Conservation (phyloP, 2,113 vertebrate species). For the Spheniscus mendiculus region DNA sequence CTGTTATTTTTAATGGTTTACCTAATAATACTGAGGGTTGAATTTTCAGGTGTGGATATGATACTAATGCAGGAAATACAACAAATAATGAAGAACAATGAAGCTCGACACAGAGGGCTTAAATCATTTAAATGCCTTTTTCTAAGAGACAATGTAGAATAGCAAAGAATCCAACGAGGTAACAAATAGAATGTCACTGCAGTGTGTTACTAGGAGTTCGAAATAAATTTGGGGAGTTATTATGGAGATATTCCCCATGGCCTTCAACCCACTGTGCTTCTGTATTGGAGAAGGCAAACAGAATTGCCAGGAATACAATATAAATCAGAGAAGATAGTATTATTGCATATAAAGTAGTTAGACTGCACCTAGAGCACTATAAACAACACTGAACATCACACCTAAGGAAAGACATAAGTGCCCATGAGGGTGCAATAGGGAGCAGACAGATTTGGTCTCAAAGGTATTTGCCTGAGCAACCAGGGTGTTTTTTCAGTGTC, state of each 20-base stretch:
- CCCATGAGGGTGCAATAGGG: slow-evolving; percentile 26
- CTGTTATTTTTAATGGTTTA: slow-evolving; percentile 38
- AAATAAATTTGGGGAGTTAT: slow-evolving; percentile 67
- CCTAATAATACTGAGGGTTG: slow-evolving; percentile 14
- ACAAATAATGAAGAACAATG: slow-evolving; percentile 8
- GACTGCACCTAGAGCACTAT: slow-evolving; percentile 49
- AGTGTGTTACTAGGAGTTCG: neutral
- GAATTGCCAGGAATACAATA: slow-evolving; percentile 43
- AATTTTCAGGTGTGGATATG: slow-evolving; percentile 47
- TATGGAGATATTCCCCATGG: slow-evolving; percentile 43
- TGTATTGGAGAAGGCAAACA: slow-evolving; percentile 34
- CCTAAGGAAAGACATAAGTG: slow-evolving; percentile 64
- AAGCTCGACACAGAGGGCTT: neutral
- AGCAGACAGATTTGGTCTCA: slow-evolving; percentile 6
- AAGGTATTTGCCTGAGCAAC: slow-evolving; percentile 23
- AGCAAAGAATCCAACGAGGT: slow-evolving; percentile 23
- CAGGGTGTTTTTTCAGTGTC: neutral
- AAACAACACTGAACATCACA: slow-evolving; percentile 56
- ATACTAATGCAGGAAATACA: slow-evolving; percentile 37
- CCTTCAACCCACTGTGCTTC: slow-evolving; percentile 31
- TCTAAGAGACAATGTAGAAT: slow-evolving; percentile 37
- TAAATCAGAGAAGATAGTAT: slow-evolving; percentile 65
- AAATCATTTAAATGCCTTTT: slow-evolving; percentile 59
- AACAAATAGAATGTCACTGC: slow-evolving; percentile 43
- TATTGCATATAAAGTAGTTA: slow-evolving; percentile 68